phyloP scores from a whole-genome alignment of 2,113 vertebrate species.

The Menura novaehollandiae region DNA sequence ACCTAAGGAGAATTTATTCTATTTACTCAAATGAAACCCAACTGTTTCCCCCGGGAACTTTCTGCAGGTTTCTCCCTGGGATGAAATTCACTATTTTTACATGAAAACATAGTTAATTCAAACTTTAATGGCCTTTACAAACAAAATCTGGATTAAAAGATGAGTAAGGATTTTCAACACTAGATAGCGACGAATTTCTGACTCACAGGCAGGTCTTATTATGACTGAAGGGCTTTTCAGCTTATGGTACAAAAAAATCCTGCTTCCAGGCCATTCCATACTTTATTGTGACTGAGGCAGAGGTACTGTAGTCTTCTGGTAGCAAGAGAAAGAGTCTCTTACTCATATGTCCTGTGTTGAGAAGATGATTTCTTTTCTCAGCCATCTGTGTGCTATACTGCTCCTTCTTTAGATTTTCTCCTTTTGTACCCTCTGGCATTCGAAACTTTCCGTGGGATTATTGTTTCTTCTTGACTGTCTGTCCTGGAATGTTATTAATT shows the following conservation, averaged over 20 bases:
- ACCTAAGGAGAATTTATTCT: background rate
- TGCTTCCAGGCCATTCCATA: background rate
- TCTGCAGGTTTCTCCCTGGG: background rate
- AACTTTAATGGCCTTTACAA: background rate
- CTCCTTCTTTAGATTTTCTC: background rate
- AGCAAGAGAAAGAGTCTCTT: background rate
- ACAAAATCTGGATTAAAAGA: background rate
- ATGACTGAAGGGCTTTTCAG: background rate
- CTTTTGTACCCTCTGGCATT: background rate
- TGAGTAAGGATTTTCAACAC: background rate
- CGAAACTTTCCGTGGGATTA: background rate
- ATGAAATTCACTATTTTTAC: background rate
- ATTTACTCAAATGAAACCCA: background rate
- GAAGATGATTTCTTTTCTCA: background rate
- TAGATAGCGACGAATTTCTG: background rate
- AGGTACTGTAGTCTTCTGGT: background rate
- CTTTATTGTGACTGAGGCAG: background rate
- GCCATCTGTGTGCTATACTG: background rate
- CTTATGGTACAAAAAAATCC: background rate
- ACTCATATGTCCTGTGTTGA: background rate
- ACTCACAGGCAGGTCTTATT: background rate
- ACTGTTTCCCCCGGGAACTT: background rate
- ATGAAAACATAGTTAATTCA: background rate
- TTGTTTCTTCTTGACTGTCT: background rate
- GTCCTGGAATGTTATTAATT: background rate